Evolutionary conservation across 2,888 invertebrate species (phyloP), one percentile per base, ranked within the genome.

Genomic region (Lepidochrysops patricia): DNA sequence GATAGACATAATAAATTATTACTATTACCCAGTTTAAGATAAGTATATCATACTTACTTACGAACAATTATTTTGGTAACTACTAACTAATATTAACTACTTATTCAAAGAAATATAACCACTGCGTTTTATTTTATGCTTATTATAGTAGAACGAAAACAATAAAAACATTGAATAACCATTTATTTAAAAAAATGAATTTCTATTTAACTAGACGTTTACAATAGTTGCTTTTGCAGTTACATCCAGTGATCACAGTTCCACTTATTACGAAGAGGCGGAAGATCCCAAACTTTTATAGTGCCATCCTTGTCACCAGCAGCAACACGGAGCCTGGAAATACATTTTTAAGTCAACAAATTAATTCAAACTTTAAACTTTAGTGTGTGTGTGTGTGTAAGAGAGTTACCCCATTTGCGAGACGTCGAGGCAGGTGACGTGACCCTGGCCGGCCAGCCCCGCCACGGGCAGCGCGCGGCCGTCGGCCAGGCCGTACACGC

Each of bases 221-320:
- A n/a, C n/a, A n/a, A n/a, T n/a, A n/a, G n/a, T n/a, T n/a, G n/a
- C n/a, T n/a, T 52, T 52, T 48, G 35, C 23, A 19, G n/a, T 6
- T 35, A 57, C 12, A n/a, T 43, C 27, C 57, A 52, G 13, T 79
- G 77, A 1, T 77, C 79, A 0, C 72, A 64, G 0, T 75, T 61
- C 3, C 76, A 64, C 1, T 72, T 68, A 13, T 79, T 70, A 43
- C 80, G 77, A 0, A 79, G 74, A 0, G 76, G 63, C 0, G 86
- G 85, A 0, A 87, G 61, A 66, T 84, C 85, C 80, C 82, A 86
- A 1, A 86, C 66, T 2, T 73, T 70, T 0, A 86, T 66, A 0
- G 66, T 64, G 13, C 80, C 75, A 5, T 72, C 71, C 0, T 67
- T 48, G 60, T 81, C 80, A 0, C 85, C 85, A 0, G 78, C 79